Evolutionary conservation across 2,888 invertebrate genomes (phyloP).

Genomic region (Calameuta filiformis): DNA sequence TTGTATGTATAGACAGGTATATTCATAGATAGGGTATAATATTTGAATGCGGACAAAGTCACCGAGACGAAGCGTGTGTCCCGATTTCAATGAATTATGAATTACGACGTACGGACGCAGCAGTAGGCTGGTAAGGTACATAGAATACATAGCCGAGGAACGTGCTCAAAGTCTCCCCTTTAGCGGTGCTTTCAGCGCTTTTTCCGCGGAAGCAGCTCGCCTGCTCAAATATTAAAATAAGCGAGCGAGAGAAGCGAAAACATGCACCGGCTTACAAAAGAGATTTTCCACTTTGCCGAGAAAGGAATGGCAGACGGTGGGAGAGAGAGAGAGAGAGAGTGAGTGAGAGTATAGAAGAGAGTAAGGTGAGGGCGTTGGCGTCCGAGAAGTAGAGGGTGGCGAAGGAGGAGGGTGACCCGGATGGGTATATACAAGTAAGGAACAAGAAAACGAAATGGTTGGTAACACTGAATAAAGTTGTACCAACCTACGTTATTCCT

Average conservation of each 20-base stretch:
- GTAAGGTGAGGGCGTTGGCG: not conserved
- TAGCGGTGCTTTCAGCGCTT: slow-evolving; percentile 51
- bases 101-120: not conserved
- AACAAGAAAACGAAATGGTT: not conserved
- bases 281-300: slow-evolving; percentile 52
- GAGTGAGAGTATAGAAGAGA: slow-evolving; percentile 6
- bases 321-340: slow-evolving; percentile 1
- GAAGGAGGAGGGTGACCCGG: slow-evolving; percentile 3
- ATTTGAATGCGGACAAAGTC: not conserved
- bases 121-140: not conserved
- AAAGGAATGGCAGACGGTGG: slow-evolving; percentile 10
- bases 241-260: slow-evolving; percentile 47
- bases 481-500: not conserved
- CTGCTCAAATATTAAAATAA: slow-evolving; percentile 54
- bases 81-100: slow-evolving; percentile 4
- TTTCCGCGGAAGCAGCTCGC: slow-evolving; percentile 38
- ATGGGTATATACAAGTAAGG: not conserved
- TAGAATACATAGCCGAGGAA: slow-evolving; percentile 15
- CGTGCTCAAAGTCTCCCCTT: slow-evolving; percentile 43
- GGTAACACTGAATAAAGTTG: not conserved
- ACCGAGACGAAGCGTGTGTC: not conserved
- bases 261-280: slow-evolving; percentile 53
- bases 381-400: not conserved
- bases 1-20: not conserved
- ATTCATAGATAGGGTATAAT: not conserved